Conservation (phyloP, 2,797 vertebrate species). For the Crenichthys baileyi region DNA sequence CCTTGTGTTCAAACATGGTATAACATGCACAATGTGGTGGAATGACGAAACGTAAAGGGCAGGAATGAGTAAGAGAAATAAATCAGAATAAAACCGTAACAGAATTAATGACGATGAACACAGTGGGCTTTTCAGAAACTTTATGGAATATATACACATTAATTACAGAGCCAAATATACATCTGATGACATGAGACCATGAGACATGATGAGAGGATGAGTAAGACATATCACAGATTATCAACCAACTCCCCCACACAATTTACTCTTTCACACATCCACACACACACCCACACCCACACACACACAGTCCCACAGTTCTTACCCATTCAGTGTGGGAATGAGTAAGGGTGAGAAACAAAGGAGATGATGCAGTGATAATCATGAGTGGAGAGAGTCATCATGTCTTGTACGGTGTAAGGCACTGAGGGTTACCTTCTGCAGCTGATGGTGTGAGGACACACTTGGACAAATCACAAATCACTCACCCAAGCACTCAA, state of each 20-base stretch:
- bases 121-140: constrained; percentile 72
- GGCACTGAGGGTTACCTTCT: constrained; percentile 78
- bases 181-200: constrained; percentile 38
- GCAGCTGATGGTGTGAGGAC: constrained; percentile 65
- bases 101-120: constrained; percentile 49
- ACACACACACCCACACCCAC: neutral
- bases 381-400: constrained; percentile 41
- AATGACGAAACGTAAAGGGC: neutral
- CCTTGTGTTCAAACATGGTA: constrained; percentile 42
- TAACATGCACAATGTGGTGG: neutral
- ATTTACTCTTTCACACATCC: neutral
- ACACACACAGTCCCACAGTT: constrained; percentile 4
- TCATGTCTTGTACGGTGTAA: constrained; percentile 70
- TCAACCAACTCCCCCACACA: neutral
- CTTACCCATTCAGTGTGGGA: constrained; percentile 11
- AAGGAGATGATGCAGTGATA: constrained; percentile 22
- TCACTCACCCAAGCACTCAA: neutral
- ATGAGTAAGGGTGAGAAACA: constrained; percentile 7
- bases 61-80: neutral
- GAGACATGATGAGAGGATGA: constrained; percentile 33
- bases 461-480: constrained; percentile 13
- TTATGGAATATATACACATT: constrained; percentile 78
- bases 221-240: constrained; percentile 36
- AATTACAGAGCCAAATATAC: constrained; percentile 69
- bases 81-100: constrained; percentile 12